These are phyloP conservation scores for Mareca strepera DNA, from an alignment of 2,797 vertebrate species.

Conservation along the genomic window DNA sequence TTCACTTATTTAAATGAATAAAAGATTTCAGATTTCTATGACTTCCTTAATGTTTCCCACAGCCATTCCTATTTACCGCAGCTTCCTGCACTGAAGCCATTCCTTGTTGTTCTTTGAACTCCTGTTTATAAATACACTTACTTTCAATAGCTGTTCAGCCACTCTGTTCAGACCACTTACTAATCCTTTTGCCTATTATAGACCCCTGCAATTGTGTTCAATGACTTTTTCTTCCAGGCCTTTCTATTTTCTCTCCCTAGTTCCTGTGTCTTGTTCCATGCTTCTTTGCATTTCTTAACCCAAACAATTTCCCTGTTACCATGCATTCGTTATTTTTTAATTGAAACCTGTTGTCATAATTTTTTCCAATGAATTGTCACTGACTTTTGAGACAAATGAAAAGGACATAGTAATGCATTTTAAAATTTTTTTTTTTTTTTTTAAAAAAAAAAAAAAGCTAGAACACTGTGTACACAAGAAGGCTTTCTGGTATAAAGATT, in stretches of 20 bases:
- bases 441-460: too few relatives aligned
- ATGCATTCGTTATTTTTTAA: neutral
- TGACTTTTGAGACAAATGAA: neutral
- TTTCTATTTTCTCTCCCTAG: neutral
- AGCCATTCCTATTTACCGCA: neutral
- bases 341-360: neutral
- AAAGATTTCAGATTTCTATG: neutral
- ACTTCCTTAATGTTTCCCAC: neutral
- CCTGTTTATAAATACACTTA: neutral
- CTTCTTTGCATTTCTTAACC: constrained; percentile 5
- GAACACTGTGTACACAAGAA: neutral
- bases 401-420: neutral
- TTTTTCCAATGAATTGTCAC: neutral
- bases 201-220: neutral
- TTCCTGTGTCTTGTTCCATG: neutral
- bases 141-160: neutral
- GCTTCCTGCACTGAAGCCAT: neutral
- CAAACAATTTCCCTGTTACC: neutral
- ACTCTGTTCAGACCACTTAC: neutral
- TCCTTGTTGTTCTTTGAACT: constrained; percentile 2
- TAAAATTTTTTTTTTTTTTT: neutral
- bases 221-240: neutral
- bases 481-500: neutral
- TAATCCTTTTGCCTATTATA: neutral
- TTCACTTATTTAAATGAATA: neutral